Percentiles rank a stretch among this genome's conserved stretches.
Evolutionary conservation across 2,888 invertebrate genomes (phyloP).

Genomic region (Stratiomys singularior): DNA sequence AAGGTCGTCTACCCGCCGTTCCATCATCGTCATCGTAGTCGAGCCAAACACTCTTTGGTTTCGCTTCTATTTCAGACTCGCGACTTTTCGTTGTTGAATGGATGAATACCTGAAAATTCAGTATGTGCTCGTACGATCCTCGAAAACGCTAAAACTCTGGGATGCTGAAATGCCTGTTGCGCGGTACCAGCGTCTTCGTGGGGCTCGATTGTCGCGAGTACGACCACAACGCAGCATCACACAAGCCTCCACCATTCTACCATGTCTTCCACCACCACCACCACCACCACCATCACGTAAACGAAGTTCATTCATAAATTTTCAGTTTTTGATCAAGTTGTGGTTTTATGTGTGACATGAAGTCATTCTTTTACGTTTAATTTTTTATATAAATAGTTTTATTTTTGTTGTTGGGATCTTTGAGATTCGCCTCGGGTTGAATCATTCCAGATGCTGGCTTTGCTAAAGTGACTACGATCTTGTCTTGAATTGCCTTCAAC

Average conservation of each 20-base stretch:
- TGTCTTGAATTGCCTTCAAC: constrained; percentile 26
- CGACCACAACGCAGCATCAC: constrained; percentile 14
- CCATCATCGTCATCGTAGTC: neutral
- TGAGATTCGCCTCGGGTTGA: constrained; percentile 8
- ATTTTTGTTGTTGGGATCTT: constrained; percentile 22
- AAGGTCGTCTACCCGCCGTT: constrained; percentile 41
- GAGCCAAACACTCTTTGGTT: neutral
- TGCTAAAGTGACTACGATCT: constrained; percentile 6
- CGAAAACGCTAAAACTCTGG: neutral
- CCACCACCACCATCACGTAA: constrained; percentile 13
- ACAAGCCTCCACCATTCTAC: neutral
- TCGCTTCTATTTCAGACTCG: neutral
- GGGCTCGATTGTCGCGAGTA: neutral
- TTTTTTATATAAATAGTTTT: neutral
- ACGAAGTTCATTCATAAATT: constrained; percentile 45
- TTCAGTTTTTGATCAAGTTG: constrained; percentile 41
- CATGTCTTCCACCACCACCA: constrained; percentile 13
- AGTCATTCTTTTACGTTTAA: constrained; percentile 39
- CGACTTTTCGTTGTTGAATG: neutral
- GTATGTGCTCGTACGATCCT: neutral
- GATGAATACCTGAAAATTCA: neutral
- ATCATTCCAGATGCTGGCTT: constrained; percentile 32
- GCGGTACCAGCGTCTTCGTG: neutral
- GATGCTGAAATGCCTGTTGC: constrained; percentile 17
- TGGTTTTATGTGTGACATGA: constrained; percentile 46